Base-by-base conservation (phyloP, 1,140 invertebrate species). In the Bombus impatiens region DNA sequence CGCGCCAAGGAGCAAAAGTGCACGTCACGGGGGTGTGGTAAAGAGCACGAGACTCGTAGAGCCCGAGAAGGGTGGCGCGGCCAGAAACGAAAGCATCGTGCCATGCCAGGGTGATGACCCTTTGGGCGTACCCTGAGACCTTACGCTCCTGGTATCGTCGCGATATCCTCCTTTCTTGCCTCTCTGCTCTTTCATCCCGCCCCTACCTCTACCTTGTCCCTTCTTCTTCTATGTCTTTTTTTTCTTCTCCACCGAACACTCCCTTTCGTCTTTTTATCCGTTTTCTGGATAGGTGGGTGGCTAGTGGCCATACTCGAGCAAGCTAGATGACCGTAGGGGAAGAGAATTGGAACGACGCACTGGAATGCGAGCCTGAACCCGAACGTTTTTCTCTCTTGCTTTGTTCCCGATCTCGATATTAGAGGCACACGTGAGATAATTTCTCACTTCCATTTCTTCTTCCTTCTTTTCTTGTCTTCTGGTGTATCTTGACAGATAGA, bases 1-100 rank as follows among this genome's bases (percentile, higher is more conserved):
- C 86, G 76, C 87, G 90, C 89, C 90, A 91, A 84, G 86, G 86
- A 83, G 87, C 83, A 89, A 91, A 89, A 89, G 86, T 90, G 82
- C 79, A 82, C 84, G 87, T 88, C 84, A 86, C 78, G 86, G 78
- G 81, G 85, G 77, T 89, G 84, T 68, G 82, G 75, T 74, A 76
- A 78, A 76, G 75, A 82, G 87, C 57, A 80, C 68, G 87, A 88
- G 83, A 44, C 80, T 78, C 70, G 81, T 15, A n/a, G 70, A 42
- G 28, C 12, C 22, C 44, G 71, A 57, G 76, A 68, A 32, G 70
- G 40, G 70, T 35, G 72, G 40, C 44, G 59, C 42, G 79, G 84
- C 62, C 59, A 80, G 72, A 81, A 67, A 57, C 77, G 53, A 78
- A 78, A 82, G 88, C 62, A 70, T 59, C 70, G 78, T 71, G 78